Evolutionary conservation across 2,888 invertebrate genomes (phyloP).

Genomic region (Dolichopus griseipennis): DNA sequence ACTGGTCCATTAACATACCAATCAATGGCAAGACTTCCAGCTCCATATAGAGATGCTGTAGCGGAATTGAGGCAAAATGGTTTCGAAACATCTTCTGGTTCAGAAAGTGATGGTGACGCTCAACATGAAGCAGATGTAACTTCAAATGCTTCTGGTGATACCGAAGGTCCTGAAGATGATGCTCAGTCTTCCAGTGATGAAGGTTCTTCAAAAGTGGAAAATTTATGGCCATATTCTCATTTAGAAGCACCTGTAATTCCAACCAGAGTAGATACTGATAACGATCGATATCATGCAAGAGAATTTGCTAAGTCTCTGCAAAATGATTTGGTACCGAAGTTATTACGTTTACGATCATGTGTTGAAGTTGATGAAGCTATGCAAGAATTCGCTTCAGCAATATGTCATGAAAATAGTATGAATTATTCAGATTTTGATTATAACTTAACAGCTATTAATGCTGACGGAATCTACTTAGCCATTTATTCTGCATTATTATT

Average conservation of each 20-base stretch:
- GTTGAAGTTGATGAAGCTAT: slow-evolving; percentile 84
- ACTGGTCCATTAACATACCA: slow-evolving; percentile 79
- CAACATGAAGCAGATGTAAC: slow-evolving; percentile 59
- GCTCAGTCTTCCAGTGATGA: slow-evolving; percentile 47
- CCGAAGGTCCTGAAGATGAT: slow-evolving; percentile 64
- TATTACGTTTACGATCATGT: slow-evolving; percentile 66
- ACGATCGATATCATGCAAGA: slow-evolving; percentile 77
- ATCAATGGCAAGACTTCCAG: slow-evolving; percentile 71
- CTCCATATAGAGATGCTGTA: slow-evolving; percentile 68
- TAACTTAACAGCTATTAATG: slow-evolving; percentile 70
- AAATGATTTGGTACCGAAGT: slow-evolving; percentile 64
- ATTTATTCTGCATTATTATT: slow-evolving; percentile 77
- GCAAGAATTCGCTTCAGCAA: slow-evolving; percentile 84
- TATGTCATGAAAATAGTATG: slow-evolving; percentile 64
- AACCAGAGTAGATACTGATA: slow-evolving; percentile 57
- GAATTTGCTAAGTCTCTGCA: slow-evolving; percentile 72
- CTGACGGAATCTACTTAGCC: slow-evolving; percentile 88
- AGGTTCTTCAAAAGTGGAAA: slow-evolving; percentile 40
- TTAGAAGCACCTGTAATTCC: slow-evolving; percentile 41
- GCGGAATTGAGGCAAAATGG: slow-evolving; percentile 57
- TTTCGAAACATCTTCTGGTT: slow-evolving; percentile 50
- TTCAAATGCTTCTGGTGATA: slow-evolving; percentile 63
- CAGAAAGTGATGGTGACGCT: slow-evolving; percentile 58
- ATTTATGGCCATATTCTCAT: slow-evolving; percentile 43
- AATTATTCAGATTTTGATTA: slow-evolving; percentile 46